These are phyloP conservation scores for Porites evermanni DNA, from an alignment of 92 coral and sea anemone genomes.

Conservation along the genomic window DNA sequence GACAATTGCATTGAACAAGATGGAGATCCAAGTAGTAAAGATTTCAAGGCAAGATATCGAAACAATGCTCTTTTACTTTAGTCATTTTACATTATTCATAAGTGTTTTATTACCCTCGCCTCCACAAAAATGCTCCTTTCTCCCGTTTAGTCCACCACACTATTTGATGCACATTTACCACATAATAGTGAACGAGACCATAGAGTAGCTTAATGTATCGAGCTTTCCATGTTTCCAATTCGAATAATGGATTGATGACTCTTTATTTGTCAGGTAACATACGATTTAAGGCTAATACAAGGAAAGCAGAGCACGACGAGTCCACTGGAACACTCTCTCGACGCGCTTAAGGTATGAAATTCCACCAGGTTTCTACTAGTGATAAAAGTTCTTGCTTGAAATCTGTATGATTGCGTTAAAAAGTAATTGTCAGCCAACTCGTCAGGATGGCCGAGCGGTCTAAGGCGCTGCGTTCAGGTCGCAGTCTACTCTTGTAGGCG, in stretches of 20 bases:
- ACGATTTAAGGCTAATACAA: constrained; percentile 72
- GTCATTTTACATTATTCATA: too few species aligned
- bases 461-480: constrained; percentile 99
- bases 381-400: too few species aligned
- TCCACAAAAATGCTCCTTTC: too few species aligned
- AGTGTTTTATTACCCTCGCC: too few species aligned
- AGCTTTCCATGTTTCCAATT: not conserved
- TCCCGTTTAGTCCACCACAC: too few species aligned
- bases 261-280: constrained; percentile 52
- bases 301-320: constrained; percentile 65
- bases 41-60: constrained; percentile 67
- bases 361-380: not conserved
- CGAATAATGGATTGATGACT: not conserved
- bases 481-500: constrained; percentile 96
- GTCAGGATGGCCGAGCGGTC: constrained; percentile 67
- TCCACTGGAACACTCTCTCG: constrained; percentile 62
- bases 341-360: constrained; percentile 67
- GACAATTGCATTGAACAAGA: constrained; percentile 81
- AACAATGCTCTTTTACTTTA: not conserved
- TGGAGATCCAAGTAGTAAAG: constrained; percentile 79
- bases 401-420: too few species aligned
- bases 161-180: too few species aligned
- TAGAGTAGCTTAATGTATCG: not conserved
- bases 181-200: too few species aligned
- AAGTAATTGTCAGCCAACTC: too few species aligned